These are phyloP conservation scores for Phalacrocorax brasilianus DNA, from an alignment of 2,113 vertebrate genomes.

Conservation along the genomic window DNA sequence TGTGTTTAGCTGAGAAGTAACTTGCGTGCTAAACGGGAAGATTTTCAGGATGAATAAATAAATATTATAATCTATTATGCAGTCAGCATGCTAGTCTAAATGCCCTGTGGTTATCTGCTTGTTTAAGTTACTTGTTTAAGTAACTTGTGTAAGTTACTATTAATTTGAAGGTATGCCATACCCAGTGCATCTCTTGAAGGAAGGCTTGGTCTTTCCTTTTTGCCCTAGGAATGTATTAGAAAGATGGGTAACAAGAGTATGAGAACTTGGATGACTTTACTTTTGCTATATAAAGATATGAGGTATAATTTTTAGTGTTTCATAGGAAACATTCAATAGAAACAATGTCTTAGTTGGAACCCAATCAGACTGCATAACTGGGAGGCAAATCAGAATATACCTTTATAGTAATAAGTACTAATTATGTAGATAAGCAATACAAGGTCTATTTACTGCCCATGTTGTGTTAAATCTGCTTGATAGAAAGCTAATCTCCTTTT, in stretches of 20 bases:
- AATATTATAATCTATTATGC: fast-evolving
- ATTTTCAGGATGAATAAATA: too few relatives aligned
- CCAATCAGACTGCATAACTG: neutral
- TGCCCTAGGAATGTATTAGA: neutral
- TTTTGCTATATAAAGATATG: neutral
- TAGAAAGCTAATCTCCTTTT: neutral
- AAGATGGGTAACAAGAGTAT: neutral
- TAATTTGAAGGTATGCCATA: neutral
- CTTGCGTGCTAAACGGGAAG: neutral
- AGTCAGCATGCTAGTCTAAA: neutral
- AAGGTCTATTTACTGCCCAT: neutral
- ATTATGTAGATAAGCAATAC: neutral
- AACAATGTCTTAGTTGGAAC: neutral
- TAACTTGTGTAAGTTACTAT: fast-evolving
- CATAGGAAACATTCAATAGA: neutral
- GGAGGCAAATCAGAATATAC: neutral
- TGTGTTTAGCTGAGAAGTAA: neutral
- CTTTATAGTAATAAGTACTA: neutral
- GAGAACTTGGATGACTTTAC: neutral
- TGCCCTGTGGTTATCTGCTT: neutral
- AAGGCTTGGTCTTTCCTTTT: neutral
- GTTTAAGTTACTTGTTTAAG: too few relatives aligned
- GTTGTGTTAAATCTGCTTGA: neutral
- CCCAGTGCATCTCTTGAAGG: neutral
- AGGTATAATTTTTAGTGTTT: neutral